These are phyloP conservation scores for Platypus cylindrus DNA, from an alignment of 2,888 invertebrate genomes.

Conservation along the genomic window DNA sequence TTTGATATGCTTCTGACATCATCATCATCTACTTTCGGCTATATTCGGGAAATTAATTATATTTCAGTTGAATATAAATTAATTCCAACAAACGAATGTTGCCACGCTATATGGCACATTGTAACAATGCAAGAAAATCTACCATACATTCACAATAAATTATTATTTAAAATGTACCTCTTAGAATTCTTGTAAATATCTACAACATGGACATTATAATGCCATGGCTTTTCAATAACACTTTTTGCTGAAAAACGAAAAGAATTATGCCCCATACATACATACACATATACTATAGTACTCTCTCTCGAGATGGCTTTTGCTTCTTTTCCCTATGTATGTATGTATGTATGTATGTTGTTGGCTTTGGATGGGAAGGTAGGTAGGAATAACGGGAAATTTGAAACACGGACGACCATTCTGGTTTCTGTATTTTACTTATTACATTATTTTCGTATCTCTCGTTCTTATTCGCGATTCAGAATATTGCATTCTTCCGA, in stretches of 20 bases:
- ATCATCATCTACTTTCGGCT: too few species aligned
- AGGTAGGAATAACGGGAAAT: conserved; percentile 12
- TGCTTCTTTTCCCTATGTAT: conserved; percentile 3
- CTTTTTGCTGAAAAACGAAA: conserved; percentile 10
- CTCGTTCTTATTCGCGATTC: conserved; percentile 2
- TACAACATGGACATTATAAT: conserved; percentile 10
- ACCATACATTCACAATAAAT: conserved; percentile 3
- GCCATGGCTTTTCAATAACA: conserved; percentile 9
- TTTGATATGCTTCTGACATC: too few species aligned
- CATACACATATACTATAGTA: conserved; percentile 1
- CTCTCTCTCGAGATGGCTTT: conserved; percentile 4
- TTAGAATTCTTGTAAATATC: conserved; percentile 8
- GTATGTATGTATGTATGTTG: too few species aligned
- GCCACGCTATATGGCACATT: too few species aligned
- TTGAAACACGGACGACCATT: conserved; percentile 7
- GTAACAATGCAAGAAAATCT: conserved; percentile 1
- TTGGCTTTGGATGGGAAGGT: too few species aligned
- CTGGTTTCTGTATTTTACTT: conserved; percentile 12
- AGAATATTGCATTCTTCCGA: conserved; percentile 2
- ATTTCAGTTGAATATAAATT: too few species aligned
- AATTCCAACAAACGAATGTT: too few species aligned
- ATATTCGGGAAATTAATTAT: too few species aligned
- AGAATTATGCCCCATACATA: conserved; percentile 12
- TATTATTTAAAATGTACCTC: conserved; percentile 6
- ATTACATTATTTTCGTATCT: conserved; percentile 3